These are phyloP conservation scores for Anabacerthia variegaticeps DNA, from an alignment of 2,797 vertebrate genomes.

Conservation along the genomic window DNA sequence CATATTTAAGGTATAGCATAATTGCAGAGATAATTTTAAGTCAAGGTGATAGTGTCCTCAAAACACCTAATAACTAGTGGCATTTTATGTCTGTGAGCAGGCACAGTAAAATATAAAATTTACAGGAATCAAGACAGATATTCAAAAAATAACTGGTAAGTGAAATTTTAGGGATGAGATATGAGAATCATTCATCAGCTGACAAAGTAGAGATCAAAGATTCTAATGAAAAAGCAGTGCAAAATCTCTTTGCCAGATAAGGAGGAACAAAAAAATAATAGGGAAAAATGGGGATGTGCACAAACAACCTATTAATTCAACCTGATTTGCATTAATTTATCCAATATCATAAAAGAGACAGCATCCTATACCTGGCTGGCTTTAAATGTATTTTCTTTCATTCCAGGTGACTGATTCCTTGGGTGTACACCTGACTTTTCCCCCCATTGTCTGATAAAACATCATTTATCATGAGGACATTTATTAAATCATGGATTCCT, in stretches of 20 bases:
- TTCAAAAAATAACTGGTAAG: neutral
- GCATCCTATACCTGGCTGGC: neutral
- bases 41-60: neutral
- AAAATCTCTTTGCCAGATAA: neutral
- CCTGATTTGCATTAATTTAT: neutral
- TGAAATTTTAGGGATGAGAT: neutral
- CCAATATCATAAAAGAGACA: neutral
- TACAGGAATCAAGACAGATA: neutral
- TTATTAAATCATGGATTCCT: neutral
- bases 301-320: neutral
- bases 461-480: conserved; percentile 26
- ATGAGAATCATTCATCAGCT: neutral
- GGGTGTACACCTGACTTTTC: neutral
- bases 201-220: neutral
- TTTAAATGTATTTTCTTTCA: conserved; percentile 4
- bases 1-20: neutral
- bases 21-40: neutral
- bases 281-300: fast-evolving
- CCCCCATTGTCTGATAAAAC: neutral
- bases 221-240: neutral
- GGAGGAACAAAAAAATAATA: neutral
- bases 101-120: neutral
- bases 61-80: neutral
- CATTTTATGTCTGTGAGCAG: neutral
- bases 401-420: conserved; percentile 18